phyloP scores from a whole-genome alignment of 2,888 invertebrate species.

The Leistus spinibarbis region DNA sequence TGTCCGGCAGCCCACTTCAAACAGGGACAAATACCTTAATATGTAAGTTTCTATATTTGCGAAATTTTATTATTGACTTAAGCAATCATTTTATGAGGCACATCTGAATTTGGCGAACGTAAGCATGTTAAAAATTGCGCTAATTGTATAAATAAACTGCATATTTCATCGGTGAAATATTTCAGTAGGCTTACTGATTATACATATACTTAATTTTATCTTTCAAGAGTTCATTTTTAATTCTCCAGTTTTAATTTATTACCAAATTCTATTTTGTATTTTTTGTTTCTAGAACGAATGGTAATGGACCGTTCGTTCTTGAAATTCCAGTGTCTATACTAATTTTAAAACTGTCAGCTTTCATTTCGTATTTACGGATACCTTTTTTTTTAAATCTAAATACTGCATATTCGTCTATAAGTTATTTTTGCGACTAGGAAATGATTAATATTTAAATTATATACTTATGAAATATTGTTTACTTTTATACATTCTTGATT shows the following conservation, averaged over 20 bases:
- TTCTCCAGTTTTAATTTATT: not conserved
- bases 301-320: slow-evolving; percentile 4
- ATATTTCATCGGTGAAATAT: not conserved
- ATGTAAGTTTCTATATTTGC: not conserved
- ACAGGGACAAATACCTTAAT: not conserved
- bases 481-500: no score
- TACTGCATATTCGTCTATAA: not conserved
- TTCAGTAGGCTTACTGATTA: not conserved
- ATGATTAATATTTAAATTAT: no score
- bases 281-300: slow-evolving; percentile 1
- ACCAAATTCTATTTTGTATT: not conserved
- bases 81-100: not conserved
- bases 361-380: not conserved
- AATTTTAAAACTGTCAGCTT: not conserved
- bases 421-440: no score
- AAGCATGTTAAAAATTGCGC: not conserved
- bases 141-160: not conserved
- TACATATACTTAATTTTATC: not conserved
- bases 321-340: not conserved
- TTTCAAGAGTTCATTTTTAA: not conserved
- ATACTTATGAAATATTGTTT: no score
- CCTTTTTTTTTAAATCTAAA: not conserved
- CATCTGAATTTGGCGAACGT: not conserved
- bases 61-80: not conserved
- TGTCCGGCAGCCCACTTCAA: not conserved